These are phyloP conservation scores for Pseudanteris insignis DNA, from an alignment of 2,888 invertebrate genomes.

Conservation along the genomic window DNA sequence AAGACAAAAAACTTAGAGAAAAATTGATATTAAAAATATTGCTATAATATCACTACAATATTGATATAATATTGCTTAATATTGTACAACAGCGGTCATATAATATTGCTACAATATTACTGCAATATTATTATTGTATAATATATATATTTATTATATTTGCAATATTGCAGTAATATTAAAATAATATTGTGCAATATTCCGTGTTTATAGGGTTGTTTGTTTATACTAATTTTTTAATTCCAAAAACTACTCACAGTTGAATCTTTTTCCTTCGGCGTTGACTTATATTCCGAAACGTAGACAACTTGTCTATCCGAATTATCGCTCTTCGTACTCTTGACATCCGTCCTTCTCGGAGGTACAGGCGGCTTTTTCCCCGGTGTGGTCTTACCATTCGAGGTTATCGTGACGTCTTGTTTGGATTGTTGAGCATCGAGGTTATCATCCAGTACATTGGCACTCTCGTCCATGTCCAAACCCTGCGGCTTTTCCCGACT, in stretches of 20 bases:
- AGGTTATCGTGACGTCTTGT: constrained; percentile 51
- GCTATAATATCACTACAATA: too few species aligned
- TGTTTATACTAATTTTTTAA: too few species aligned
- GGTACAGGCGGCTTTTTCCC: constrained; percentile 68
- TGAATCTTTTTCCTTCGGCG: constrained; percentile 45
- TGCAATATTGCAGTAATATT: too few species aligned
- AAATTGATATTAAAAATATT: too few species aligned
- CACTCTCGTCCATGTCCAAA: constrained; percentile 42
- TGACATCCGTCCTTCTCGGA: constrained; percentile 66
- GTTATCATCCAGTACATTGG: constrained; percentile 45
- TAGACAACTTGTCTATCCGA: constrained; percentile 61
- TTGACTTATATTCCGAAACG: constrained; percentile 61
- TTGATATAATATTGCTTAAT: too few species aligned
- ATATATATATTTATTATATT: too few species aligned
- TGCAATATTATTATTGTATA: too few species aligned
- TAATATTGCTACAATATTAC: too few species aligned
- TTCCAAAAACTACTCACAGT: constrained; percentile 23
- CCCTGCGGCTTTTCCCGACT: constrained; percentile 52
- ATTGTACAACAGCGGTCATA: too few species aligned
- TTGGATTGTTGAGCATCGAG: constrained; percentile 46
- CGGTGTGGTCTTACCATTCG: constrained; percentile 57
- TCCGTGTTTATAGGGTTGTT: too few species aligned
- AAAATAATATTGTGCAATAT: too few species aligned
- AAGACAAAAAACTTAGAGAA: too few species aligned
- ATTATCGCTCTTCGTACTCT: constrained; percentile 51